These are phyloP conservation scores for Turnix velox DNA, from an alignment of 2,113 vertebrate genomes.

Conservation along the genomic window DNA sequence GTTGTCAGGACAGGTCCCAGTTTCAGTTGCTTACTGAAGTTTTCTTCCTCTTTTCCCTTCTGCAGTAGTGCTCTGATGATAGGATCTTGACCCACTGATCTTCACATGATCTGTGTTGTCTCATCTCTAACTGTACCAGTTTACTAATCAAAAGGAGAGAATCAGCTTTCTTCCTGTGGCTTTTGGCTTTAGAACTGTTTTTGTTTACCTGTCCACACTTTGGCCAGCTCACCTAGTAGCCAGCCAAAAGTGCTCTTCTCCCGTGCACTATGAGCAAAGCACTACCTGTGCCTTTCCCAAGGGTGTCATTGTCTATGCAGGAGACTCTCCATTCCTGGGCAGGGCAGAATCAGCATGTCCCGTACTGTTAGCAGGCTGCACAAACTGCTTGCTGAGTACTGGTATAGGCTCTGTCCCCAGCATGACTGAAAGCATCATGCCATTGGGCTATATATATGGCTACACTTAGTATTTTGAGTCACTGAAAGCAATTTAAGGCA, in stretches of 20 bases:
- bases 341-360: background rate
- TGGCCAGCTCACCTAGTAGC: background rate
- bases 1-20: background rate
- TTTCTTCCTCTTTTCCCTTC: background rate
- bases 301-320: background rate
- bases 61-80: background rate
- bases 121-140: background rate
- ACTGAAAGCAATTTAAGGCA: background rate
- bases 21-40: background rate
- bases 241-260: background rate
- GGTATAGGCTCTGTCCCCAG: no score
- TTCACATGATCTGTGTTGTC: background rate
- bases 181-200: background rate
- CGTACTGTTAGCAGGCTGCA: background rate
- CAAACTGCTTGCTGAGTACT: background rate
- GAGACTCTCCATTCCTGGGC: background rate
- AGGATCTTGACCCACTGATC: background rate
- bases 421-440: background rate
- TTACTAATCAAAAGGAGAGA: background rate
- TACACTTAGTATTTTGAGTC: background rate
- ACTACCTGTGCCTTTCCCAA: background rate
- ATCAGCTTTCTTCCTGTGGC: background rate
- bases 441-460: background rate
- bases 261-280: background rate
- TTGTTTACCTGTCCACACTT: background rate